Evolutionary conservation across 1,140 invertebrate species (phyloP), one percentile per base, ranked within the genome.

Genomic region (Trypoxylus dichotomus): DNA sequence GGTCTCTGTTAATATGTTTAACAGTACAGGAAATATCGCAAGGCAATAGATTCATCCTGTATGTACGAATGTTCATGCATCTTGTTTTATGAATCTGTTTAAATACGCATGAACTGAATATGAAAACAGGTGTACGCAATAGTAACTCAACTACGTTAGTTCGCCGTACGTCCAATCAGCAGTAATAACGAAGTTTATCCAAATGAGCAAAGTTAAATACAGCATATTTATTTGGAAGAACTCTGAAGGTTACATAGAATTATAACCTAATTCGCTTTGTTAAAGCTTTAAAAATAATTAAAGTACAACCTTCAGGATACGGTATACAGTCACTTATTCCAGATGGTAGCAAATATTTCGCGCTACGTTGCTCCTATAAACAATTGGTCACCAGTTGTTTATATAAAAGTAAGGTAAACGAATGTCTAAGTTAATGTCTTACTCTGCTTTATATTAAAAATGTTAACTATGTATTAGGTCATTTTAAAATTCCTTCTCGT

Each of bases 351-450:
- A 27, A 15, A 68, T 25, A 25, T 68, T 68, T 68, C 60, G 60
- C 24, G 24, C 27, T 27, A 10, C 60, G 27, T 15, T 27, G 0
- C 60, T 68, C 15, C 13, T 68, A 24, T 68, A 68, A 68, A 68
- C 60, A 68, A 68, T 68, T 68, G 24, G 3, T 24, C 2, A 2
- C 24, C 8, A 68, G 1, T 27, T 24, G 60, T 68, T 68, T 68
- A 29, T 68, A 68, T 68, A 27, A 68, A 68, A 27, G 11, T 54
- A 54, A 54, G 47, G 60, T 68, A 68, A 68, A 68, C 60, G 60
- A 27, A 68, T 68, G 60, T 68, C 24, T 15, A 54, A 54, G 32
- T 37, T 58, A 58, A 19, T 8, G 47, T 58, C 60, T 21, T n/a
- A 19, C 47, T 54, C 47, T 54, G 47, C 19, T 54, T 19, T 54